Percentiles rank a stretch among this genome's conserved stretches.
phyloP scores from a whole-genome alignment of 2,797 vertebrate genomes.

The Manis crassicaudata region DNA sequence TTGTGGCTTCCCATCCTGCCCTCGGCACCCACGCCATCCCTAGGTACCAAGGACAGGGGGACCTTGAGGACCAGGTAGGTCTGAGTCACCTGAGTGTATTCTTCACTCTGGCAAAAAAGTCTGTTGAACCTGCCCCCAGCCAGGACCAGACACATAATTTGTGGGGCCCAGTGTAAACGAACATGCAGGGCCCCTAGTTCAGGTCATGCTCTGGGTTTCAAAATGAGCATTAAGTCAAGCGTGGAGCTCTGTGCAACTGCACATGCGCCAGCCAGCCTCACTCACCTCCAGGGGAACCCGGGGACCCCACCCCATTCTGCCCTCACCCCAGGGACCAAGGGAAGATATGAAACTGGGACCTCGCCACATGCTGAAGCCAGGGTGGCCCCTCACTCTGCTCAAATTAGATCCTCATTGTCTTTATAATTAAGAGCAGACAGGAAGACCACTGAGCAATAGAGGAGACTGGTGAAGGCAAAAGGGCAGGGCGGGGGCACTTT shows the following conservation, averaged over 20 bases:
- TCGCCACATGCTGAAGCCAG: neutral
- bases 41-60: neutral
- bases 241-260: fast-evolving
- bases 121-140: neutral
- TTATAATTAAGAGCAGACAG: neutral
- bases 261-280: fast-evolving
- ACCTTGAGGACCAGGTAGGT: neutral
- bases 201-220: neutral
- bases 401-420: neutral
- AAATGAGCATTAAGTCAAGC: neutral
- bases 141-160: too few relatives aligned
- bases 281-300: neutral
- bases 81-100: neutral
- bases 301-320: neutral
- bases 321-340: neutral
- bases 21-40: neutral
- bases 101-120: neutral
- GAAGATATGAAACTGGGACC: neutral
- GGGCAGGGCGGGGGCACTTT: fast-evolving
- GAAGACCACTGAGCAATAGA: neutral
- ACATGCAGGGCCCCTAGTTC: neutral
- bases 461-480: neutral
- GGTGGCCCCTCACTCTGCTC: neutral
- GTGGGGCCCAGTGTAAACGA: neutral
- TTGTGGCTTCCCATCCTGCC: neutral